These are phyloP conservation scores for Ifrita kowaldi DNA, from an alignment of 2,113 vertebrate genomes.

Conservation along the genomic window DNA sequence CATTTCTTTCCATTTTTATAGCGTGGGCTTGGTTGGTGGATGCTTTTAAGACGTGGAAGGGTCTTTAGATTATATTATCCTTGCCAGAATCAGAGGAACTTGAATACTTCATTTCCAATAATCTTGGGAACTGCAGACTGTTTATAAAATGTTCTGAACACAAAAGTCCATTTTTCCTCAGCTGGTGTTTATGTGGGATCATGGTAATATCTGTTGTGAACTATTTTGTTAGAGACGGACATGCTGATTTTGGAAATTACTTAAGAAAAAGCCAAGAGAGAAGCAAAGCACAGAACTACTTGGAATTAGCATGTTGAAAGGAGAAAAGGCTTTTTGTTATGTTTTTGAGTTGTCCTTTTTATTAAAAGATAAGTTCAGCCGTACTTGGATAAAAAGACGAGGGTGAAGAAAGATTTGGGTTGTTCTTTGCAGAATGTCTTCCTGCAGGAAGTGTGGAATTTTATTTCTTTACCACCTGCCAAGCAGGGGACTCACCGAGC, in stretches of 20 bases:
- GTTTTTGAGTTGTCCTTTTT: not conserved
- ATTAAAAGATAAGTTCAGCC: not conserved
- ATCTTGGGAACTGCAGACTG: not conserved
- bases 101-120: not conserved
- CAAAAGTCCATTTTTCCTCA: not conserved
- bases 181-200: not conserved
- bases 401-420: not conserved
- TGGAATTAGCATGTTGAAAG: not conserved
- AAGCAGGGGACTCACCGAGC: not conserved
- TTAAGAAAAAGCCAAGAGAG: not conserved
- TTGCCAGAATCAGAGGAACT: not conserved
- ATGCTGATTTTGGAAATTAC: not conserved
- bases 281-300: not conserved
- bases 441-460: not conserved
- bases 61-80: not conserved
- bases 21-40: not conserved
- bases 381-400: not conserved
- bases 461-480: not conserved
- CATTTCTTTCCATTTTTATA: not conserved
- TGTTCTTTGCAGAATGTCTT: not conserved
- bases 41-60: not conserved
- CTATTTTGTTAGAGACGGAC: not conserved
- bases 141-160: not conserved
- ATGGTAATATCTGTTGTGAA: not conserved
- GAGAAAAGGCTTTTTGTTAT: not conserved